Conservation (phyloP, 2,797 vertebrate genomes). For the Champsocephalus gunnari region DNA sequence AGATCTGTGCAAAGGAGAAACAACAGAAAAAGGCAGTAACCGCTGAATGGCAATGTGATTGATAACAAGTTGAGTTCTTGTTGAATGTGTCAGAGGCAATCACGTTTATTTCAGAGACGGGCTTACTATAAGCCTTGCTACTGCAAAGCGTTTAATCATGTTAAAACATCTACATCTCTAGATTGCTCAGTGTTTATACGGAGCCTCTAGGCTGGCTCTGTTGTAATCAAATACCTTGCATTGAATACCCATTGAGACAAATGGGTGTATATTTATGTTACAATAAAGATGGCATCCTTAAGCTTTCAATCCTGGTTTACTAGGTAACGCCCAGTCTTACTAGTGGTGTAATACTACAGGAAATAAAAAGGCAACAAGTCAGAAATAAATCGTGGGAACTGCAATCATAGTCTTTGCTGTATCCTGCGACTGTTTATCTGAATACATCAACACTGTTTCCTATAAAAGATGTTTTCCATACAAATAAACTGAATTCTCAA, state of each 20-base stretch:
- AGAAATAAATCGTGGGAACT: not conserved
- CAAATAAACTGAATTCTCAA: no score
- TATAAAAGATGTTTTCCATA: no score
- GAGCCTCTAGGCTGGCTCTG: not conserved
- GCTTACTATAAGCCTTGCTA: slow-evolving; percentile 6
- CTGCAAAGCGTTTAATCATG: not conserved
- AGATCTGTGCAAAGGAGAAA: not conserved
- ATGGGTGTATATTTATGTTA: slow-evolving; percentile 9
- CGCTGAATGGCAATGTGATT: slow-evolving; percentile 19
- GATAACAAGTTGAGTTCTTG: slow-evolving; percentile 19
- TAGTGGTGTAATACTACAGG: not conserved
- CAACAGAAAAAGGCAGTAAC: not conserved
- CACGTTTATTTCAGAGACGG: slow-evolving; percentile 14
- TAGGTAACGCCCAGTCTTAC: not conserved
- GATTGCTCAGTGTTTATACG: slow-evolving; percentile 5
- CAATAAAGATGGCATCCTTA: not conserved
- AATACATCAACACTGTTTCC: no score
- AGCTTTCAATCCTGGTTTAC: not conserved
- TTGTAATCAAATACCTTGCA: slow-evolving; percentile 1
- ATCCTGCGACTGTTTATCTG: not conserved
- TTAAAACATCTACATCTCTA: slow-evolving; percentile 15
- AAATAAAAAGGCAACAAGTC: not conserved
- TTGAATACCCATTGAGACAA: slow-evolving; percentile 9
- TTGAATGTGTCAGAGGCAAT: slow-evolving; percentile 20
- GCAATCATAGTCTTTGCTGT: not conserved